Evolutionary conservation across 2,113 vertebrate species (phyloP), one percentile per base, ranked within the genome.

Genomic region (Trachemys scripta): DNA sequence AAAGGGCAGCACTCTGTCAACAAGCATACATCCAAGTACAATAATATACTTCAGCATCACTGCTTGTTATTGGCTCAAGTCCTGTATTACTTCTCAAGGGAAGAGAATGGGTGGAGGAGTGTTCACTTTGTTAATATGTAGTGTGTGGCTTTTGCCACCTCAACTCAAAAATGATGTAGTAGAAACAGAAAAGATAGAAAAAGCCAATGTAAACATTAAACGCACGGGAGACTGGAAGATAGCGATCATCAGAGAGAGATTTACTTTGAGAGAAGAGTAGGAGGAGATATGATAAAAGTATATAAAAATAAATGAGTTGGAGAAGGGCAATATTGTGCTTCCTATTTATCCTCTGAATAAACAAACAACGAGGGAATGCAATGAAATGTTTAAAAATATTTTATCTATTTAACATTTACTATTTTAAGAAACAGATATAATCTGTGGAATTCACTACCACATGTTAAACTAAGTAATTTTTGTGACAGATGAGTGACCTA

Each of bases 351-450:
- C 57, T 81, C 22, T 82, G 10, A 95, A 92, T 75, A 96, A 93
- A 91, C 78, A 88, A 72, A n/a, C 95, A 91, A 29, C 3, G 42
- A 82, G 83, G 6, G 29, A 94, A 90, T 42, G 6, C 17, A 96
- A 90, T 29, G 1, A 90, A 95, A 91, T 90, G 86, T 69, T 78
- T 95, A 91, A 69, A 62, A 93, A 24, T 78, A 82, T 85, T 92
- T 93, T 93, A 88, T n/a, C 50, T 79, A 81, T 7, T 82, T 54
- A 96, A 91, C 83, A 50, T 47, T 35, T n/a, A 35, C 14, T n/a
- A 19, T 69, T 79, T 83, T 79, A 96, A 92, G 42, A 51, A 88
- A 88, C n/a, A 31, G 79, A 3, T 6, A 35, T 17, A 90, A 85
- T 47, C 38, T 47, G 24, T 54, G 10, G 81, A 90, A 85, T 90